Base-by-base conservation (phyloP, 2,888 invertebrate species). In the Drosophila multiciliata region DNA sequence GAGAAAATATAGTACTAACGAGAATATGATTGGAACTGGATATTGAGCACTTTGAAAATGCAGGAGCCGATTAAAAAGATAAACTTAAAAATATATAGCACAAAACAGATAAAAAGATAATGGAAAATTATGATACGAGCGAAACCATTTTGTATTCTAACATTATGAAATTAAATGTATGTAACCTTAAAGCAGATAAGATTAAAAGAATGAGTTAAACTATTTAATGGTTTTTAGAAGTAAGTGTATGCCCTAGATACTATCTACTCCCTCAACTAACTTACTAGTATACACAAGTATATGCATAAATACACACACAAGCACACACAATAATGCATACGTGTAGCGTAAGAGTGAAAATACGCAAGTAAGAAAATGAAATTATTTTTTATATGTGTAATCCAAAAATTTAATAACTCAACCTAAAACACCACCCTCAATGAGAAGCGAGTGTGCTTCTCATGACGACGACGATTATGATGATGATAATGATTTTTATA, bases 311-410 rank as follows among this genome's bases (percentile, higher is more conserved):
- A 33, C 52, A 45, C 36, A 36, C 3, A 49, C 48, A 59, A 9
- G 20, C 20, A 42, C 17, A 49, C 17, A 62, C 12, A 48, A 50
- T 29, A 29, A 52, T 72, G 59, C 53, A 70, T 64, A 70, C 64
- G 57, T 68, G 67, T 55, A 76, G 65, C 69, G 72, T 68, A 62
- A 75, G 52, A 52, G 26, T 45, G 45, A 45, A 62, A 59, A 36
- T 23, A 60, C 66, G 68, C 70, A 35, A 65, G 23, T 60, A 52
- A 71, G 66, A 63, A 40, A 53, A 54, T 70, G 65, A 45, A 58
- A 78, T 70, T 73, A 87, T 84, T 85, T 85, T 85, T 87, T 85
- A 83, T 84, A 84, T 84, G 83, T 83, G 83, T 81, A 84, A 73
- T 71, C 63, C 85, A 87, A 84, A 81, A 83, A 75, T 87, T 84